These are phyloP conservation scores for Sardina pilchardus DNA, from an alignment of 2,113 vertebrate species.

Conservation along the genomic window DNA sequence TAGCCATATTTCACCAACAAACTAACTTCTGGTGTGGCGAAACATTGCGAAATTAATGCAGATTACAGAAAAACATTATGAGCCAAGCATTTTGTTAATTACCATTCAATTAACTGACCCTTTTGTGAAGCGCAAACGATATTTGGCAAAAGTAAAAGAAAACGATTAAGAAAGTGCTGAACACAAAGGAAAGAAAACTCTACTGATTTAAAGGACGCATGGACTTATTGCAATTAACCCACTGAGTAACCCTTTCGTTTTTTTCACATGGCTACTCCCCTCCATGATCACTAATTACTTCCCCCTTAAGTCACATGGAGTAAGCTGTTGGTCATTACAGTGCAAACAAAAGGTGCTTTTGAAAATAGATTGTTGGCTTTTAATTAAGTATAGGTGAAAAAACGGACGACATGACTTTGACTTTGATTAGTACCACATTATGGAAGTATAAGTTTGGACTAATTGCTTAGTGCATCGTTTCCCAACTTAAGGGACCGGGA, in stretches of 20 bases:
- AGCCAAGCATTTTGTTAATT: not conserved
- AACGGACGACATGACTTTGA: not conserved
- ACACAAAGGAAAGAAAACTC: not conserved
- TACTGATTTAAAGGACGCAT: not conserved
- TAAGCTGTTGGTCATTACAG: not conserved
- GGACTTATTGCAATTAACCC: conserved; percentile 40
- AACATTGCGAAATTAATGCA: not conserved
- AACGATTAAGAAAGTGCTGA: not conserved
- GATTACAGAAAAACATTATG: not conserved
- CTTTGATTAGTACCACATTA: not conserved
- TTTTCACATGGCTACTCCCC: conserved; percentile 14
- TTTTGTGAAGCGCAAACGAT: conserved; percentile 3
- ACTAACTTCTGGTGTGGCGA: not conserved
- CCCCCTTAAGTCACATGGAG: not conserved
- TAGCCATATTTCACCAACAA: not conserved
- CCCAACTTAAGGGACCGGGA: no score
- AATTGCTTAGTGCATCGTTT: not conserved
- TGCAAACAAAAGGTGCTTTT: not conserved
- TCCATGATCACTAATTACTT: conserved; percentile 39
- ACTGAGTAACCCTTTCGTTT: conserved; percentile 24
- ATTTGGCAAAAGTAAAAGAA: not conserved
- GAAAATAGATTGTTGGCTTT: conserved; percentile 10
- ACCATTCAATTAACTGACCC: conserved; percentile 10
- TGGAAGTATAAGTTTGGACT: not conserved
- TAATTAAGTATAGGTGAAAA: conserved; percentile 8